Base-by-base conservation (phyloP, 2,113 vertebrate species). In the Hippocampus guttulatus region DNA sequence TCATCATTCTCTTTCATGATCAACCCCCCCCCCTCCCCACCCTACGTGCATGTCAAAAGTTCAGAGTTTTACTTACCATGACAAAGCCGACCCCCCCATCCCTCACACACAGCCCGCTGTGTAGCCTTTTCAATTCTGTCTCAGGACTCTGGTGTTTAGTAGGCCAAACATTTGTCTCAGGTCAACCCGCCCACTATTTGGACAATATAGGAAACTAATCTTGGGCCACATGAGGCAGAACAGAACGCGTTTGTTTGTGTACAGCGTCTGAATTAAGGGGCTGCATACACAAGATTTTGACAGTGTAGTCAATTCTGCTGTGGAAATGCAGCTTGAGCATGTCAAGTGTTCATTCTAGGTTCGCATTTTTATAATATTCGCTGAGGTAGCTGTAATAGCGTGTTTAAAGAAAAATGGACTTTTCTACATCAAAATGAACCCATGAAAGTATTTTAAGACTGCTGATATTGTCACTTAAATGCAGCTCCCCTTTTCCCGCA, bases 41-140 rank as follows among this genome's bases (percentile, higher is more conserved):
- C 68, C 76, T 73, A 25, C 62, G 73, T 78, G 78, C 49, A 38
- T 83, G 83, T 89, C 70, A 87, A 81, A 76, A 80, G 80, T 83
- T 85, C 70, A 78, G 60, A 79, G 83, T 43, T 16, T 12, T 79
- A 49, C 74, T 89, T 87, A 88, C 60, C 85, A 81, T 84, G 84
- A 88, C 88, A 90, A 91, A 87, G 70, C 54, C 51, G 54, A 70
- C 63, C 30, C 54, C 54, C 64, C 64, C 38, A 7, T 63, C 72
- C 65, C 63, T 65, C 75, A 54, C 70, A 71, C 60, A 73, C 30
- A 73, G 47, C 51, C 64, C 63, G 8, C 21, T 51, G 64, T 63
- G 64, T 66, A 62, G 1, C 61, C 81, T 76, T 85, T 84, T 80
- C 67, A 79, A 67, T 77, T 70, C 64, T 33, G 54, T 57, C 75